These are phyloP conservation scores for Labeo catla DNA, from an alignment of 2,113 vertebrate species.

Conservation along the genomic window DNA sequence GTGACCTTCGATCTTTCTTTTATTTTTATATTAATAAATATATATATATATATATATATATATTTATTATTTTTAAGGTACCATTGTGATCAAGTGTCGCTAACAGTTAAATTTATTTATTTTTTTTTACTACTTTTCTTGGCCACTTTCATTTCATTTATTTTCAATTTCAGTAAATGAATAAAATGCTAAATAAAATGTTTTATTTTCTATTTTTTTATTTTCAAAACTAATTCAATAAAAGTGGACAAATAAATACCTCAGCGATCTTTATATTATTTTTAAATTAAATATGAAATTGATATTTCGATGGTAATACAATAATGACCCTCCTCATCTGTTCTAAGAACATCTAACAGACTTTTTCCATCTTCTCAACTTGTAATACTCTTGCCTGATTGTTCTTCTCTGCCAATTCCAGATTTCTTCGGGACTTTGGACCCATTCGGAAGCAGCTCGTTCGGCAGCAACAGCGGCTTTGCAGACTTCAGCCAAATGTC, in stretches of 20 bases:
- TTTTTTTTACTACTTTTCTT: too few relatives aligned
- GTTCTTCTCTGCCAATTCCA: slow-evolving; percentile 56
- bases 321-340: neutral
- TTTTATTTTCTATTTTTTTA: too few relatives aligned
- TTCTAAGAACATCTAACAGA: too few relatives aligned
- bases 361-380: neutral
- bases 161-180: too few relatives aligned
- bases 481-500: slow-evolving; percentile 99
- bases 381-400: neutral
- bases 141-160: too few relatives aligned
- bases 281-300: neutral
- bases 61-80: too few relatives aligned
- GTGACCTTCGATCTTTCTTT: too few relatives aligned
- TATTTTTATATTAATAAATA: too few relatives aligned
- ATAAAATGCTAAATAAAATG: too few relatives aligned
- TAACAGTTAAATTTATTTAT: too few relatives aligned
- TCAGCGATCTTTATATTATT: neutral
- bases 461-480: slow-evolving; percentile 84
- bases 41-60: too few relatives aligned
- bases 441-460: slow-evolving; percentile 87
- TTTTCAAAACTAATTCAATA: neutral
- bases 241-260: neutral
- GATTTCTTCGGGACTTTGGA: slow-evolving; percentile 91
- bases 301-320: neutral
- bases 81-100: too few relatives aligned